These are phyloP conservation scores for Clostera curtula DNA, from an alignment of 2,888 invertebrate genomes.

Conservation along the genomic window DNA sequence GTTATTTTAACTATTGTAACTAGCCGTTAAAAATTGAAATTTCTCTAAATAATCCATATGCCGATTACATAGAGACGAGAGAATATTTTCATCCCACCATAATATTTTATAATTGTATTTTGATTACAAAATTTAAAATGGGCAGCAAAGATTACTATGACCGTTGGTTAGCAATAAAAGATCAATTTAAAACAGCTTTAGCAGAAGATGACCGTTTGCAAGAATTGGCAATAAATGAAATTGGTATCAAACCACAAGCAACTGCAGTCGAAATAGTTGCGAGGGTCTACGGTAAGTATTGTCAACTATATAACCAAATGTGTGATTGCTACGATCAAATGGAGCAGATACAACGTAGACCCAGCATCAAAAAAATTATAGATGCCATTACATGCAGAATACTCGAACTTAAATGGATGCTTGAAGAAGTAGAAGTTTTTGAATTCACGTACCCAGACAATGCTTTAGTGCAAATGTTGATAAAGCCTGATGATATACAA, in stretches of 20 bases:
- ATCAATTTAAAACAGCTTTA: conserved; percentile 33
- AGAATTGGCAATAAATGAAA: conserved; percentile 32
- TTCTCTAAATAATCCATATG: no score
- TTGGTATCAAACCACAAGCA: conserved; percentile 61
- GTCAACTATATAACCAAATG: conserved; percentile 70
- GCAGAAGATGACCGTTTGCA: conserved; percentile 49
- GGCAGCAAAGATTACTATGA: conserved; percentile 51
- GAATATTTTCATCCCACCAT: no score
- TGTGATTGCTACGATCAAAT: conserved; percentile 77
- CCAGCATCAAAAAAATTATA: conserved; percentile 71
- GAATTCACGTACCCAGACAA: conserved; percentile 84
- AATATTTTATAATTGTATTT: no score
- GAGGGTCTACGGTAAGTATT: conserved; percentile 69
- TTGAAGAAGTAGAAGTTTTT: conserved; percentile 73
- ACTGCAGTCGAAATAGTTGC: conserved; percentile 66
- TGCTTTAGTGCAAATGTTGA: conserved; percentile 78
- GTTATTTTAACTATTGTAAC: no score
- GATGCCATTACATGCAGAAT: conserved; percentile 75
- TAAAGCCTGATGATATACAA: conserved; percentile 80
- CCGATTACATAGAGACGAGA: no score
- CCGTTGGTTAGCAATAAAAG: conserved; percentile 52
- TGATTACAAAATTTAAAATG: no score
- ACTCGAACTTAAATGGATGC: conserved; percentile 72
- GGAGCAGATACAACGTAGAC: conserved; percentile 76
- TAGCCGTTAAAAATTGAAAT: no score